These are phyloP conservation scores for Pseudanteris insignis DNA, from an alignment of 2,888 invertebrate genomes.

Conservation along the genomic window DNA sequence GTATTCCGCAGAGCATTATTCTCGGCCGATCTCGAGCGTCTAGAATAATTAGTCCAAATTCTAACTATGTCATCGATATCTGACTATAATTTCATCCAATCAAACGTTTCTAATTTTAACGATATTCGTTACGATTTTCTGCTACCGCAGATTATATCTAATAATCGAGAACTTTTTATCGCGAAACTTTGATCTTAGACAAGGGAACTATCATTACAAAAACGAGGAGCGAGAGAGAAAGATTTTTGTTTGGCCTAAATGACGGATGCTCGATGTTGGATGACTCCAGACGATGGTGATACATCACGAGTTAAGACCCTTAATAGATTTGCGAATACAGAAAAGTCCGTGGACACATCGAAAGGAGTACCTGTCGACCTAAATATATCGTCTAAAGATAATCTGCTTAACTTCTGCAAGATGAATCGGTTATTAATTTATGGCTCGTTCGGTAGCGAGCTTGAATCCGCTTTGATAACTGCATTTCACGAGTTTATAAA, in stretches of 20 bases:
- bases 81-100: conserved; percentile 36
- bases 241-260: conserved; percentile 63
- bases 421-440: too few species aligned
- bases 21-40: conserved; percentile 35
- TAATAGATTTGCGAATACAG: conserved; percentile 31
- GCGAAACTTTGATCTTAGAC: too few species aligned
- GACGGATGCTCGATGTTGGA: conserved; percentile 60
- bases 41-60: conserved; percentile 43
- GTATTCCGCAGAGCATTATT: conserved; percentile 42
- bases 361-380: not conserved
- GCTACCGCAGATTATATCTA: conserved; percentile 7
- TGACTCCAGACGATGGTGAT: conserved; percentile 61
- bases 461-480: too few species aligned
- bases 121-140: conserved; percentile 6
- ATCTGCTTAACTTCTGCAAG: too few species aligned
- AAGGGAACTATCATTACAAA: too few species aligned
- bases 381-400: not conserved
- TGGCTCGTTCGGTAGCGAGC: too few species aligned
- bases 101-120: too few species aligned
- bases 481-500: too few species aligned
- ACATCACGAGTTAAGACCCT: conserved; percentile 51
- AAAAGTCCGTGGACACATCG: conserved; percentile 33
- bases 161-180: conserved; percentile 11
- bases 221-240: too few species aligned
- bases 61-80: conserved; percentile 32